Conservation (phyloP, 2,888 invertebrate species). For the Cataglyphis livida region DNA sequence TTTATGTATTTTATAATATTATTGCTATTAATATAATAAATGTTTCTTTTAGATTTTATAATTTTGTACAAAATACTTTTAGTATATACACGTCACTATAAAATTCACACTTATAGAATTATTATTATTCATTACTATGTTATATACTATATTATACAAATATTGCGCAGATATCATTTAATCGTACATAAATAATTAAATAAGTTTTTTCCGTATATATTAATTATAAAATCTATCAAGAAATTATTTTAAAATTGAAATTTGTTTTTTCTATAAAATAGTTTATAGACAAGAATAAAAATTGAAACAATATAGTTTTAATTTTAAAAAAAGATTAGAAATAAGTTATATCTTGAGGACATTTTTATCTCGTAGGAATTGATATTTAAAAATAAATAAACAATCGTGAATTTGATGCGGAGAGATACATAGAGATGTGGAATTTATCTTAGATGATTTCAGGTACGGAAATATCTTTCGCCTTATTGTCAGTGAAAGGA, state of each 20-base stretch:
- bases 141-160: not conserved
- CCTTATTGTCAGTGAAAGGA: slow-evolving; percentile 5
- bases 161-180: not conserved
- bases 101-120: not conserved
- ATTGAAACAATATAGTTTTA: not conserved
- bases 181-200: not conserved
- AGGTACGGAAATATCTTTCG: not conserved
- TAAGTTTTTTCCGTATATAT: not conserved
- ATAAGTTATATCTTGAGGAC: not conserved
- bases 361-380: not conserved
- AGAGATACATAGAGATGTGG: not conserved
- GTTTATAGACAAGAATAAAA: not conserved
- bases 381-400: not conserved
- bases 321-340: not conserved
- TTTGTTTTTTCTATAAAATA: not conserved
- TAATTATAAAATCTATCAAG: not conserved
- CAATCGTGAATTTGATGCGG: not conserved
- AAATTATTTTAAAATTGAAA: not conserved
- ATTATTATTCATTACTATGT: not conserved
- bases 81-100: not conserved
- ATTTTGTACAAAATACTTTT: not conserved
- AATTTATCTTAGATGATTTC: not conserved
- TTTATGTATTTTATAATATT: not conserved
- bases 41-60: not conserved
- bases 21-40: not conserved